Evolutionary conservation across 2,113 vertebrate species (phyloP), one percentile per base, ranked within the genome.

Genomic region (Procavia capensis): DNA sequence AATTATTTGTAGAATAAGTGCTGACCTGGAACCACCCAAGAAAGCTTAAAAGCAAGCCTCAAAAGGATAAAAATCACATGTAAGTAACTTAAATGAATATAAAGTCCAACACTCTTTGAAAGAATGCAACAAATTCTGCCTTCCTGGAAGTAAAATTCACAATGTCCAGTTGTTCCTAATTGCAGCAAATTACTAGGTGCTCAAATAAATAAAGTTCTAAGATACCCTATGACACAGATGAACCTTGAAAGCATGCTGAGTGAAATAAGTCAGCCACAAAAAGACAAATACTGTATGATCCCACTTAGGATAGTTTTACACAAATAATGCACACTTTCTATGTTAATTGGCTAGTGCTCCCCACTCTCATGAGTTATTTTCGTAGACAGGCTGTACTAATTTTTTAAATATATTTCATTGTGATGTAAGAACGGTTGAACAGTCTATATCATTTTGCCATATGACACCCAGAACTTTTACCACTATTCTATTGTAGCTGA

Each of bases 91-190:
- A 80, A 93, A 41, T 80, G 25, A 54, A 41, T 68, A 29, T 6
- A 72, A 85, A 92, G 29, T 45, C 41, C 27, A 92, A 29, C 9
- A 45, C 31, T 68, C 41, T 63, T 74, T 88, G 63, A 91, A 74
- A 59, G 54, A 64, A 66, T 76, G 50, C 20, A 78, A 36, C n/a
- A 88, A 82, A 57, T 1, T 0, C 29, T 82, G 25, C 36, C 87
- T 59, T 87, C 68, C 57, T 87, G 39, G 75, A 79, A 82, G 66
- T 88, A 68, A 95, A 81, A 57, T 81, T 63, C 36, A 89, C 10
- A 54, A 50, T 88, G 85, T 66, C 43, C 3, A 87, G n/a, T 41
- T n/a, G n/a, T n/a, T n/a, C n/a, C n/a, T n/a, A n/a, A n/a, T n/a
- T n/a, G n/a, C n/a, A 5, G 91, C 84, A 94, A 94, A 20, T 47